Base-by-base conservation (phyloP, 2,888 invertebrate genomes). In the Amaurobius ferox region DNA sequence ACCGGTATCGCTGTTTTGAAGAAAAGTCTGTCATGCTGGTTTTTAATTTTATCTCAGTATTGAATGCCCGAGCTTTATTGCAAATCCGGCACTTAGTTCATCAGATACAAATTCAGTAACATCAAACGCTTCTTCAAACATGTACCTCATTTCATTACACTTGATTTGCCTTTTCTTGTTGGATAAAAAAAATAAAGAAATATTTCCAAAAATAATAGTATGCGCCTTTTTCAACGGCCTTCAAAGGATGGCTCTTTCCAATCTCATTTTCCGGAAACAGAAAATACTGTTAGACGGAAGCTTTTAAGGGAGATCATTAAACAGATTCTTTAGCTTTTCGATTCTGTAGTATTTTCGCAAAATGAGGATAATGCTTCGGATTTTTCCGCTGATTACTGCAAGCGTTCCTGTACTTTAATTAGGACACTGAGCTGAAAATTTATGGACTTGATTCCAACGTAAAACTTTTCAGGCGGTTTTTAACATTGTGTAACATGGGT, bases 261-360 rank as follows among this genome's bases (percentile, higher is more conserved):
- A 35, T 35, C 35, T 35, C 11, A 35, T 35, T 5, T 35, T 35
- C 5, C 6, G 35, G 11, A 7, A 35, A 5, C 11, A 35, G 11
- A 35, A 11, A 11, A 35, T 5, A 35, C 35, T 35, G 35, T 11
- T 35, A 35, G 11, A 35, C 26, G 29, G 64, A 64, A 64, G 64
- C 29, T 29, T 35, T 35, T 19, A 26, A 28, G 64, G n/a, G n/a
- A 64, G 64, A 64, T 64, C 64, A 64, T 64, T 64, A 64, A 64
- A 64, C 16, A 64, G 29, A 28, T 64, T 64, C 64, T 35, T 35
- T 11, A 29, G 29, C 64, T 64, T 64, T 64, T 64, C 64, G 16
- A 29, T 13, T 29, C 29, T 28, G 28, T 16, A 19, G 5, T 64
- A 29, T 11, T 11, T 35, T 35, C 35, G 5, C 64, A 16, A 28